Percentiles rank a stretch among this genome's conserved stretches.
Evolutionary conservation across 2,888 invertebrate species (phyloP).

Genomic region (Poecilus cupreus): DNA sequence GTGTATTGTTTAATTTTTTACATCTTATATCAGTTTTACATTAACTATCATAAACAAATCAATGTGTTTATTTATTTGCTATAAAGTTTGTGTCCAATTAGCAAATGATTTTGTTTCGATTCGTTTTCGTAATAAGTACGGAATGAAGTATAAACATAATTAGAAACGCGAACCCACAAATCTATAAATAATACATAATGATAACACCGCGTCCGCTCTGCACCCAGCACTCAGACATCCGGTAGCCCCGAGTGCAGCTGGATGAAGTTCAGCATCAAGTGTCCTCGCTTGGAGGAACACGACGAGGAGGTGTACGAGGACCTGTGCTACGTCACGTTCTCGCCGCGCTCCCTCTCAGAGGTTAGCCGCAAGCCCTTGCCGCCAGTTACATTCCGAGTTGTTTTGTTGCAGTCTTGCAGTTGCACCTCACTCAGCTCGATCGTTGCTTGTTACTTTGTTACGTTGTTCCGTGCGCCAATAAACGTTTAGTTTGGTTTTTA

Average conservation of each 20-base stretch:
- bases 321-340: slow-evolving; percentile 90
- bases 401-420: slow-evolving; percentile 23
- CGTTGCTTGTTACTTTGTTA: slow-evolving; percentile 36
- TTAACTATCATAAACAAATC: no score
- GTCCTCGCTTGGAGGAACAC: slow-evolving; percentile 78
- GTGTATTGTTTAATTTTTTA: no score
- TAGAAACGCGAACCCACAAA: not conserved
- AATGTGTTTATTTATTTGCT: no score
- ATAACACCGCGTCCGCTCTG: not conserved
- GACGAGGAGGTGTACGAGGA: slow-evolving; percentile 92
- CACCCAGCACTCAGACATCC: slow-evolving; percentile 29
- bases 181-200: not conserved
- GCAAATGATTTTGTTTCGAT: not conserved
- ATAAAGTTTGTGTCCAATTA: not conserved
- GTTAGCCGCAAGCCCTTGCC: slow-evolving; percentile 70
- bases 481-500: not conserved
- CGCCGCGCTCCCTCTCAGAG: slow-evolving; percentile 80
- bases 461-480: slow-evolving; percentile 7
- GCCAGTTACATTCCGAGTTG: slow-evolving; percentile 32
- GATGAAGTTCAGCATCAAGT: slow-evolving; percentile 80
- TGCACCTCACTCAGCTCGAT: slow-evolving; percentile 41
- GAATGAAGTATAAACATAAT: not conserved
- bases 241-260: slow-evolving; percentile 75
- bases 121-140: no score
- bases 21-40: no score